Evolutionary conservation across 2,797 vertebrate species (phyloP).

Genomic region (Melanotaenia trifasciata): DNA sequence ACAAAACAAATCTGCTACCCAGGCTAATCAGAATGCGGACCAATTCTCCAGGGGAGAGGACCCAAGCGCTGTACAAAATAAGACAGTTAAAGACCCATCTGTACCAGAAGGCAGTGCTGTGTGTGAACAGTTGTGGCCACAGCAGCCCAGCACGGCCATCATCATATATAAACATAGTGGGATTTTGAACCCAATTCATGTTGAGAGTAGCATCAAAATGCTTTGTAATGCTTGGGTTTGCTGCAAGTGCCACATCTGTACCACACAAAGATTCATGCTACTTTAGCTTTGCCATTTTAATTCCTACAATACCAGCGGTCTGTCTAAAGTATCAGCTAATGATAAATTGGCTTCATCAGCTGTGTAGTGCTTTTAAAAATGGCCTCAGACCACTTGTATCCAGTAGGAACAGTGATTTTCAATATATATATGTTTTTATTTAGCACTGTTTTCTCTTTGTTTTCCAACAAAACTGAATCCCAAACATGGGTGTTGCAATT

Average conservation of each 20-base stretch:
- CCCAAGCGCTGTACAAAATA: conserved; percentile 28
- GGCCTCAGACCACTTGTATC: conserved; percentile 41
- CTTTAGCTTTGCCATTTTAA: conserved; percentile 46
- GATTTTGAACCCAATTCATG: conserved; percentile 18
- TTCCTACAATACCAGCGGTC: conserved; percentile 50
- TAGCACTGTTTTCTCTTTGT: conserved; percentile 70
- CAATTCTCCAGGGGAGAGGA: conserved; percentile 38
- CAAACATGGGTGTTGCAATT: conserved; percentile 1
- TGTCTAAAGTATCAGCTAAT: conserved; percentile 4
- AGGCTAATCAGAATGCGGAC: conserved; percentile 66
- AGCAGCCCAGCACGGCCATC: conserved; percentile 25
- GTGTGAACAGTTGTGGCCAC: conserved; percentile 45
- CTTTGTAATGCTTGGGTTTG: background rate
- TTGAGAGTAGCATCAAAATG: conserved; percentile 13
- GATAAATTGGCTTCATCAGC: background rate
- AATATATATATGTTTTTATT: background rate
- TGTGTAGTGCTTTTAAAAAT: conserved; percentile 15
- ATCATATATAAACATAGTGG: conserved; percentile 4
- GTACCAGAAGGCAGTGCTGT: conserved; percentile 46
- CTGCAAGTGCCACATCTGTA: conserved; percentile 38
- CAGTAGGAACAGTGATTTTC: conserved; percentile 44
- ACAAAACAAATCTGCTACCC: conserved; percentile 69
- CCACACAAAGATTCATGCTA: conserved; percentile 53
- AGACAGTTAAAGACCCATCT: conserved; percentile 41
- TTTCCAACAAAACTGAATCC: conserved; percentile 32